These are phyloP conservation scores for Stegana nigrithorax DNA, from an alignment of 2,888 invertebrate genomes.

Conservation along the genomic window DNA sequence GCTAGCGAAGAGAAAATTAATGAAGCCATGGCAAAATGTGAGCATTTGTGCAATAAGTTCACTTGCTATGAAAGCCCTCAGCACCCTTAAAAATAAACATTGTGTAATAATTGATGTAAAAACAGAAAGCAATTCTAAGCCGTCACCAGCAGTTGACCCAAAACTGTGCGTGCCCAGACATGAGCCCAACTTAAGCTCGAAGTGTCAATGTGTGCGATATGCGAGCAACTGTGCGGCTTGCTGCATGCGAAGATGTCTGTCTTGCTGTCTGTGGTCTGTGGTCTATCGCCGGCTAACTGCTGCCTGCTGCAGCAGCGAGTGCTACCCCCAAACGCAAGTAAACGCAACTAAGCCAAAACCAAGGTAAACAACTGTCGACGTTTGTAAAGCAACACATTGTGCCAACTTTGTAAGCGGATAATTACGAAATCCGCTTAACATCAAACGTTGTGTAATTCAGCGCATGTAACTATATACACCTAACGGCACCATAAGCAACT, in stretches of 20 bases:
- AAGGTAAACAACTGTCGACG: too few species aligned
- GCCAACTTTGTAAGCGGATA: slow-evolving; percentile 55
- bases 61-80: too few species aligned
- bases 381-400: too few species aligned
- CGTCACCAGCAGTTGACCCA: too few species aligned
- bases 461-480: slow-evolving; percentile 38
- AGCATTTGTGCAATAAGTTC: too few species aligned
- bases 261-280: background rate
- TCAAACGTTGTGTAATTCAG: slow-evolving; percentile 61
- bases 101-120: too few species aligned
- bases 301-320: background rate
- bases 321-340: background rate
- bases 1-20: too few species aligned
- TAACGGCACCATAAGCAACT: slow-evolving; percentile 22
- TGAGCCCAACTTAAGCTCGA: slow-evolving; percentile 9
- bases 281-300: background rate
- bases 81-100: too few species aligned
- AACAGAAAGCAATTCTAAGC: too few species aligned
- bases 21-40: too few species aligned
- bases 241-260: background rate
- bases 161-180: too few species aligned
- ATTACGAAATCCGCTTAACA: slow-evolving; percentile 65
- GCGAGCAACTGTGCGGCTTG: background rate
- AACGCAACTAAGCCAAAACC: background rate
- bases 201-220: slow-evolving; percentile 11